These are phyloP conservation scores for Galaxea fascicularis DNA, from an alignment of 92 coral and sea anemone genomes.

Conservation along the genomic window DNA sequence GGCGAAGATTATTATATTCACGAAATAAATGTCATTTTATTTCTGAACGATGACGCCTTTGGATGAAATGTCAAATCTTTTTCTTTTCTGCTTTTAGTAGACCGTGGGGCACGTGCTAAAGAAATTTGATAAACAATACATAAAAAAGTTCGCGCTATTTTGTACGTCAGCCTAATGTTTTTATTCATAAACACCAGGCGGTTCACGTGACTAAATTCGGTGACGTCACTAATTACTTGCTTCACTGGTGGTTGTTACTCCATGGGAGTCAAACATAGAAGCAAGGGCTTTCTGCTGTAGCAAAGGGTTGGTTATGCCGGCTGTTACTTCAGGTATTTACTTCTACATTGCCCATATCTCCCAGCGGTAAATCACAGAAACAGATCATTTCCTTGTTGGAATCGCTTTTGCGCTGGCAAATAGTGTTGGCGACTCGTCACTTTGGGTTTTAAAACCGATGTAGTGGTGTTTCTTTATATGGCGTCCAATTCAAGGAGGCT, in stretches of 20 bases:
- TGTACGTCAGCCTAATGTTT: slow-evolving; percentile 19
- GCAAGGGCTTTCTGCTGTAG: slow-evolving; percentile 56
- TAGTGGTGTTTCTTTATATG: slow-evolving; percentile 30
- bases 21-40: slow-evolving; percentile 6
- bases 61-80: neutral
- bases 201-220: slow-evolving; percentile 58
- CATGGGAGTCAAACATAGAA: slow-evolving; percentile 57
- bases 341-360: slow-evolving; percentile 34
- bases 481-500: slow-evolving; percentile 29
- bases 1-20: slow-evolving; percentile 13
- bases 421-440: slow-evolving; percentile 15
- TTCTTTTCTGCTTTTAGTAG: neutral
- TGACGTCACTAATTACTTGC: slow-evolving; percentile 84
- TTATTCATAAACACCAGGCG: slow-evolving; percentile 44
- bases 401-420: neutral
- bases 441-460: neutral
- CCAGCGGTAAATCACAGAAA: neutral
- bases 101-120: slow-evolving; percentile 35
- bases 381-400: neutral
- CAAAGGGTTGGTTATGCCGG: slow-evolving; percentile 96
- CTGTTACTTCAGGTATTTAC: slow-evolving; percentile 98
- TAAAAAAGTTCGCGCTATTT: slow-evolving; percentile 10
- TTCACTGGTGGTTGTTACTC: slow-evolving; percentile 64
- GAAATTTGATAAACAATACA: slow-evolving; percentile 29
- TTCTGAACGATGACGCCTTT: neutral